Percentiles rank a stretch among this genome's conserved stretches.
Evolutionary conservation across 2,797 vertebrate genomes (phyloP).

Genomic region (Sebastes itinus): DNA sequence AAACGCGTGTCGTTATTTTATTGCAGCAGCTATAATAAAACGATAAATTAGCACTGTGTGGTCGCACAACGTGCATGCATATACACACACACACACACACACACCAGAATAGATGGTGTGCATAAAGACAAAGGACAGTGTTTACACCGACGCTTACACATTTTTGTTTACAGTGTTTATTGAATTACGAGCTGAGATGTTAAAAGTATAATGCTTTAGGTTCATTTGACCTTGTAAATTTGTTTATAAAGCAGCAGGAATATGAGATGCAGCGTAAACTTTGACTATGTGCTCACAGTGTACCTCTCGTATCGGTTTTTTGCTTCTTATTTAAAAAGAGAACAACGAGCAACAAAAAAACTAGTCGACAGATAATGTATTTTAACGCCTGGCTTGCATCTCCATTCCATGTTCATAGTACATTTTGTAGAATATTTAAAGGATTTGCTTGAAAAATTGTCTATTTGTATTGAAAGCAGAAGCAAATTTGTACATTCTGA

Average conservation of each 20-base stretch:
- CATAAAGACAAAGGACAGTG: constrained; percentile 52
- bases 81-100: not conserved
- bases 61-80: constrained; percentile 24
- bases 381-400: constrained; percentile 54
- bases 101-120: constrained; percentile 13
- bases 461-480: constrained; percentile 51
- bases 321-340: constrained; percentile 54
- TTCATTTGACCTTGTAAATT: constrained; percentile 55
- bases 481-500: constrained; percentile 66
- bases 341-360: constrained; percentile 36
- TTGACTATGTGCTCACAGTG: constrained; percentile 35
- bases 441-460: constrained; percentile 52
- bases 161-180: constrained; percentile 80
- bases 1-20: constrained; percentile 55
- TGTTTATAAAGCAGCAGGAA: constrained; percentile 61
- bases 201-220: constrained; percentile 36
- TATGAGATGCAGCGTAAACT: constrained; percentile 37
- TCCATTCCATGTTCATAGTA: constrained; percentile 56
- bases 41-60: constrained; percentile 57
- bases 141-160: constrained; percentile 70
- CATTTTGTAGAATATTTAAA: constrained; percentile 76
- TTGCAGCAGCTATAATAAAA: constrained; percentile 58
- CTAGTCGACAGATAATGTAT: constrained; percentile 45
- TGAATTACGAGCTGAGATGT: constrained; percentile 52
- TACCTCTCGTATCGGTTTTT: constrained; percentile 44